phyloP scores from a whole-genome alignment of 2,888 invertebrate genomes.

The Brachyopa scutellaris region DNA sequence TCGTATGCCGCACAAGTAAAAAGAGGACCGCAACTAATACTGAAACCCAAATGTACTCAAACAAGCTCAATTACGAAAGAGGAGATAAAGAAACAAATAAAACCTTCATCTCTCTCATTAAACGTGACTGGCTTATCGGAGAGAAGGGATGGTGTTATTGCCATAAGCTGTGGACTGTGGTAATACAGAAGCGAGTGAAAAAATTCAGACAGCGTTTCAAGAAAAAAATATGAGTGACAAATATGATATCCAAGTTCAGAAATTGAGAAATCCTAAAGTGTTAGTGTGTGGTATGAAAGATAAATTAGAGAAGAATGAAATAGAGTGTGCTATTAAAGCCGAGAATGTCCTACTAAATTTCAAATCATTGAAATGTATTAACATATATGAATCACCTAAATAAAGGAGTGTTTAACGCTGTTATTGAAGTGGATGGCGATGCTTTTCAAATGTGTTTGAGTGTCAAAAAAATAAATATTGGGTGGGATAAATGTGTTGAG shows the following conservation, averaged over 20 bases:
- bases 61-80: too few species aligned
- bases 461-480: slow-evolving; percentile 40
- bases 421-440: slow-evolving; percentile 6
- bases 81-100: too few species aligned
- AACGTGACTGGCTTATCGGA: too few species aligned
- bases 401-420: slow-evolving; percentile 11
- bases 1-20: not conserved
- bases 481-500: slow-evolving; percentile 50
- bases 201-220: not conserved
- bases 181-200: too few species aligned
- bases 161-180: too few species aligned
- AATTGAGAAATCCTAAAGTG: slow-evolving; percentile 13
- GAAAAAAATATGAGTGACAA: slow-evolving; percentile 16
- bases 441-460: slow-evolving; percentile 37
- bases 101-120: too few species aligned
- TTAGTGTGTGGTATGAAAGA: slow-evolving; percentile 22
- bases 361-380: not conserved
- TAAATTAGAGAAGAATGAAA: slow-evolving; percentile 2
- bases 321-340: slow-evolving; percentile 7
- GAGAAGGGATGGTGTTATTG: too few species aligned
- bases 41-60: not conserved
- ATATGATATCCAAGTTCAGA: slow-evolving; percentile 18
- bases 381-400: slow-evolving; percentile 14
- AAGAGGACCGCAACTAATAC: not conserved
- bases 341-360: not conserved